Conservation (phyloP, 2,113 vertebrate species). For the Tragulus kanchil region DNA sequence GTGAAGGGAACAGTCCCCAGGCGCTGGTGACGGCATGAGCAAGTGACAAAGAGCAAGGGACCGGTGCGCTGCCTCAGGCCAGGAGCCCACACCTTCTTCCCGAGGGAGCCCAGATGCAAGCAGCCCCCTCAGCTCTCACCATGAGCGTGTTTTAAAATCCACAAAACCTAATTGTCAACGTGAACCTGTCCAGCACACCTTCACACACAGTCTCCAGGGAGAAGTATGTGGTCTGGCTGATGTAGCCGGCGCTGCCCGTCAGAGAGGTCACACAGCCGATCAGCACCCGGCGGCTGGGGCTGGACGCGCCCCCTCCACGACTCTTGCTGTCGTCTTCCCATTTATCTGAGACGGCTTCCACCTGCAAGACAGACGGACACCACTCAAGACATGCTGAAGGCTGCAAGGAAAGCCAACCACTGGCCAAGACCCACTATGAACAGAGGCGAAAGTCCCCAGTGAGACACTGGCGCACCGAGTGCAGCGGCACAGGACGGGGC, state of each 20-base stretch:
- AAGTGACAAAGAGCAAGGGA: not conserved
- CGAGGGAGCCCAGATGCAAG: not conserved
- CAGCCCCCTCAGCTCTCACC: not conserved
- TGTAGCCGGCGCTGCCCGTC: conserved; percentile 89
- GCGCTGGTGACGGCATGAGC: not conserved
- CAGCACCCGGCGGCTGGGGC: conserved; percentile 87
- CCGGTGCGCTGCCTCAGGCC: too few relatives aligned
- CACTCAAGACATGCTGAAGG: too few relatives aligned
- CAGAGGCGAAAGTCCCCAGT: not conserved
- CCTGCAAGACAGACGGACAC: conserved; percentile 83
- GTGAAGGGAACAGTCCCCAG: not conserved
- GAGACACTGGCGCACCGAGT: not conserved
- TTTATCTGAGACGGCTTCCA: conserved; percentile 87
- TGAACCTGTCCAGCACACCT: conserved; percentile 85
- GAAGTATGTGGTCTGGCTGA: conserved; percentile 94
- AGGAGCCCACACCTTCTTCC: not conserved
- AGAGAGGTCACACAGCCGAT: conserved; percentile 94
- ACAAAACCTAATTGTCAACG: too few relatives aligned
- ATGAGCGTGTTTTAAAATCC: not conserved
- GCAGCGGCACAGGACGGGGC: not conserved
- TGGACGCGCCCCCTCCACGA: conserved; percentile 59
- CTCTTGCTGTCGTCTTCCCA: conserved; percentile 87
- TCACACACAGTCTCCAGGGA: conserved; percentile 90
- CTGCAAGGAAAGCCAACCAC: not conserved
- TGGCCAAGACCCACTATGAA: not conserved